Evolutionary conservation across 2,797 vertebrate species (phyloP), one percentile per base, ranked within the genome.

Genomic region (Pteropus rufus): DNA sequence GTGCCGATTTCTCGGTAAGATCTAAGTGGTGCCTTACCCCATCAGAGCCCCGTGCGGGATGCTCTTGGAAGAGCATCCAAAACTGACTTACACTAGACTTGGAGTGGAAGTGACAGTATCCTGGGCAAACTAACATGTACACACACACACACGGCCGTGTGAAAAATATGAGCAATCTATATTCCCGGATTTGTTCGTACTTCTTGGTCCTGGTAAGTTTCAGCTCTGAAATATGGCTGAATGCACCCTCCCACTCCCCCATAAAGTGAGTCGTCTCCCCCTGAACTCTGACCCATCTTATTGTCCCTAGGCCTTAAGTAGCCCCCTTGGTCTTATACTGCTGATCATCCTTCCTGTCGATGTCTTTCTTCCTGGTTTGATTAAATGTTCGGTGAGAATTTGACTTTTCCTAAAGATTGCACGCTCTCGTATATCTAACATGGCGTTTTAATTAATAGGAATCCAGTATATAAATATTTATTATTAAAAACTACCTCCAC

Each of bases 271-370:
- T 58, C 7, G 0, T n/a, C 46, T 77, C 34, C 7, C 3, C 41
- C 23, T 8, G 19, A 14, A 31, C 52, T 39, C 39, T 4, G 58
- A 41, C 21, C 5, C 7, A 7, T 49, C 34, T 23, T 1, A 10
- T 7, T 12, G 31, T 46, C 36, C 10, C 29, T 12, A 0, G 8
- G 6, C 16, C 85, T n/a, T 7, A 10, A 7, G 14, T 2, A 41
- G n/a, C 54, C 56, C 56, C 0, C 10, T 0, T 3, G 34, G 5
- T 26, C 90, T 29, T 0, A 1, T 21, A 0, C 39, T 31, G 18
- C 36, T 18, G 7, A 1, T 19, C 14, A 0, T 29, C 19, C 34
- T 19, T 29, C 24, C 80, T 0, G 2, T 7, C 0, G 0, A 3
- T 3, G 21, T 60, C 73, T 23, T 73, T 8, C 29, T 31, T 36